Percentiles rank a stretch among this genome's conserved stretches.
phyloP scores from a whole-genome alignment of 2,113 vertebrate species.

The Hepsetus odoe region DNA sequence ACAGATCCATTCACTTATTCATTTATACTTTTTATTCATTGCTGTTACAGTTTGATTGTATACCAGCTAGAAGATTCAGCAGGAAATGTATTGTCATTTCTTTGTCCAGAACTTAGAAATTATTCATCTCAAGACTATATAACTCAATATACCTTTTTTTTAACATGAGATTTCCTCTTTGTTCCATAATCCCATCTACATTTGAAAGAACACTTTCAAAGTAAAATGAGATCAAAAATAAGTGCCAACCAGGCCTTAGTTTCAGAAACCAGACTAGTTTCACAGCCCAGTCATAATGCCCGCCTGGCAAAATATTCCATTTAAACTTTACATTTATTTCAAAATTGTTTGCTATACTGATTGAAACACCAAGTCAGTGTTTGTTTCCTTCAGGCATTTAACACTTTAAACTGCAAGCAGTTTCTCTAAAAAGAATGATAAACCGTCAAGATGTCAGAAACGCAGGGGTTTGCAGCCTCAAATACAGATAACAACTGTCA shows the following conservation, averaged over 20 bases:
- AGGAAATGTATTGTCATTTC: background rate
- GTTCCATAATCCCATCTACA: too few species aligned
- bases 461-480: constrained; percentile 22
- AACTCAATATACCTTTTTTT: too few species aligned
- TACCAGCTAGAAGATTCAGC: background rate
- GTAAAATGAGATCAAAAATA: too few species aligned
- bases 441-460: constrained; percentile 41
- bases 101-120: background rate
- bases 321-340: constrained; percentile 16
- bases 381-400: constrained; percentile 30
- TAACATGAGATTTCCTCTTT: too few species aligned
- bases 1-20: background rate
- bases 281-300: too few species aligned
- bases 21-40: background rate
- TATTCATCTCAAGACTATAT: too few species aligned
- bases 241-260: too few species aligned
- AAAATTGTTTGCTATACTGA: constrained; percentile 21
- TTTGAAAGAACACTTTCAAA: too few species aligned
- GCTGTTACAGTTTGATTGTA: background rate
- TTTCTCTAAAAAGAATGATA: constrained; percentile 26
- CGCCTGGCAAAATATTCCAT: background rate
- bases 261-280: too few species aligned
- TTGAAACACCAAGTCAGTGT: constrained; percentile 9
- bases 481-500: constrained; percentile 39
- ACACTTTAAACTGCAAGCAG: constrained; percentile 1